These are phyloP conservation scores for Sterrhoptilus dennistouni DNA, from an alignment of 2,113 vertebrate species.

Conservation along the genomic window DNA sequence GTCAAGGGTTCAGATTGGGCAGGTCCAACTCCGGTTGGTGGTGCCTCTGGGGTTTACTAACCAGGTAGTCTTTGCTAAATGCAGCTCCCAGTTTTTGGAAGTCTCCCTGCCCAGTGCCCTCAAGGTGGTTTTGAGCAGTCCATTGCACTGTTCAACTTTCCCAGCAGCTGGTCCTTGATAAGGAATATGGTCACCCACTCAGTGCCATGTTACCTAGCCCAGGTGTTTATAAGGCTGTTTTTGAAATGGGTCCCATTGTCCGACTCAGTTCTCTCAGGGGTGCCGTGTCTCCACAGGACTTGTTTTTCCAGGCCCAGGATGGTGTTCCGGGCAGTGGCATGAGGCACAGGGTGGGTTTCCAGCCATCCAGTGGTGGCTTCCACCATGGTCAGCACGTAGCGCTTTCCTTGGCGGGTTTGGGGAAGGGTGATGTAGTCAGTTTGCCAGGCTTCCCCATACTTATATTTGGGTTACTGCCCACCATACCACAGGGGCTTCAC, in stretches of 20 bases:
- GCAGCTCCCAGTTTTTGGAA: neutral
- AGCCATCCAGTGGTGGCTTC: neutral
- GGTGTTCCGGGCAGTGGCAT: rapidly evolving
- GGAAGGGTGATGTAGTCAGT: neutral
- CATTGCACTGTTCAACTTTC: rapidly evolving
- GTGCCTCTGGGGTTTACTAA: neutral
- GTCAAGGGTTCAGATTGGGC: neutral
- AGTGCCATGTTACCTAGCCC: rapidly evolving
- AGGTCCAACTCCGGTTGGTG: neutral
- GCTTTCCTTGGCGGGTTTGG: rapidly evolving
- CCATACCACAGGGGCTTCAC: neutral
- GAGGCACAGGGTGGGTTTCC: neutral
- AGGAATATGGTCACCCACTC: neutral
- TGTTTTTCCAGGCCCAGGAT: neutral
- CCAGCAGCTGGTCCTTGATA: too few species aligned
- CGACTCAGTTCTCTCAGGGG: rapidly evolving
- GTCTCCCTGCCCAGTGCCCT: too few species aligned
- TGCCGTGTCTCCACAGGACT: rapidly evolving
- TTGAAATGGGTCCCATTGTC: rapidly evolving
- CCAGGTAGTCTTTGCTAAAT: neutral
- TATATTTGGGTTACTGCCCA: too few species aligned
- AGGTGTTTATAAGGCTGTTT: neutral
- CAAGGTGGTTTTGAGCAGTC: neutral
- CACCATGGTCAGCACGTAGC: rapidly evolving
- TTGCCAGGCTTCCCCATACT: neutral